Base-by-base conservation (phyloP, 1,140 invertebrate species). In the Bombus confusus region DNA sequence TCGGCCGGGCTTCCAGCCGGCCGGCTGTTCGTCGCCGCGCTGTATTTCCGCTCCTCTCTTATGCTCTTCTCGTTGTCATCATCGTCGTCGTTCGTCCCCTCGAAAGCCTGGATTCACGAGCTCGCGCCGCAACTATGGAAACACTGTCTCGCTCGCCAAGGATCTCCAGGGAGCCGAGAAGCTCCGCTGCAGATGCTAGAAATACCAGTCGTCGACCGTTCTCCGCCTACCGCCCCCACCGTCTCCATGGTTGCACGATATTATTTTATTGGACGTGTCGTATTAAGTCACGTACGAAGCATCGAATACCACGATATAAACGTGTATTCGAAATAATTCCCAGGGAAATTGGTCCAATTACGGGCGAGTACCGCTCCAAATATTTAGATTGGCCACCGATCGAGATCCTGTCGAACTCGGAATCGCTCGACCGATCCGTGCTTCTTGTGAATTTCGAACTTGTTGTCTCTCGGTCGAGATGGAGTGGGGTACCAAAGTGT, bases 41-140 rank as follows among this genome's bases (percentile, higher is more conserved):
- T 71, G 83, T 75, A 87, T 89, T 88, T 88, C 83, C 76, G 77
- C 69, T 80, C 57, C 34, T 73, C 82, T 85, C 82, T 88, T 77
- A 69, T 43, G 52, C 77, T 47, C 75, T 74, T 86, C 86, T 77
- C 41, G 83, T 83, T 73, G 80, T 91, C 81, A 62, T 90, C 87
- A n/a, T 86, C 84, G 85, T 69, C 86, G 79, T 75, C 34, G 78
- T 69, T 85, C 79, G 74, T 86, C 84, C 75, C 37, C 31, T 43
- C 41, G 41, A 47, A 59, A 79, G 37, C 74, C 80, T 80, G 84
- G 77, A 83, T 86, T 88, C 87, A 69, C 75, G 71, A 79, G 76
- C 69, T 77, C 75, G 66, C 73, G 73, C 68, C 86, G 59, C 83
- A 88, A 77, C 73, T 90, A 90, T 89, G 85, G 80, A 88, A 90